Percentiles rank a stretch among this genome's conserved stretches.
Conservation (phyloP, 1,140 invertebrate species). For the Wiebesia pumilae region DNA sequence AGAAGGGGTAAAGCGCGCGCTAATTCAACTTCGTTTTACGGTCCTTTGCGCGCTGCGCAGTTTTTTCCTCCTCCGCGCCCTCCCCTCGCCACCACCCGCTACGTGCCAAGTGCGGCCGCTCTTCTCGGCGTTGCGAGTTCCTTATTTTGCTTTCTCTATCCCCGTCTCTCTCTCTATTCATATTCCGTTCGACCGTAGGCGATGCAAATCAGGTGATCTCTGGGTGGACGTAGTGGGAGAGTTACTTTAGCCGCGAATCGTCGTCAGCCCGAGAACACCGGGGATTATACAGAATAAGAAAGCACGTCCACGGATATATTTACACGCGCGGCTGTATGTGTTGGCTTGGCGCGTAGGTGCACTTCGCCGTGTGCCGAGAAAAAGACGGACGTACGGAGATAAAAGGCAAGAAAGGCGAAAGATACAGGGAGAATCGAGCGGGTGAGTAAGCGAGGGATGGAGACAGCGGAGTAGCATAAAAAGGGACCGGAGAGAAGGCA, state of each 20-base stretch:
- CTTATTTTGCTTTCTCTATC: conserved; percentile 30
- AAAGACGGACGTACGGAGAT: conserved; percentile 3
- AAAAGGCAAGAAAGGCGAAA: neutral
- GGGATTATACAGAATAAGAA: conserved; percentile 35
- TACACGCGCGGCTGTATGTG: neutral
- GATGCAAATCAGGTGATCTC: conserved; percentile 33
- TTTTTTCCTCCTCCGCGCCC: neutral
- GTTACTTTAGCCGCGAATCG: neutral
- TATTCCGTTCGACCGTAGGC: neutral
- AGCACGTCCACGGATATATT: conserved; percentile 30
- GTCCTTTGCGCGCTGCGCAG: conserved; percentile 51
- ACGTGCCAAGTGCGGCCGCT: too few relatives aligned
- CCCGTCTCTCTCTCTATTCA: conserved; percentile 9
- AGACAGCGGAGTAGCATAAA: neutral
- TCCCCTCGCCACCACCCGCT: neutral
- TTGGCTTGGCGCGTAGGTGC: neutral
- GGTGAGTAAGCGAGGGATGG: neutral
- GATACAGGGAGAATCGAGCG: neutral
- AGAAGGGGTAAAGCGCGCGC: conserved; percentile 12
- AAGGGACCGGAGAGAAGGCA: conserved; percentile 9
- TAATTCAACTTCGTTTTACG: conserved; percentile 42
- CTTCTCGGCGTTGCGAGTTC: neutral
- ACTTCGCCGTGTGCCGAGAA: conserved; percentile 2
- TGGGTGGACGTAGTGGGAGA: neutral
- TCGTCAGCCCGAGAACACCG: neutral